Evolutionary conservation across 2,797 vertebrate species (phyloP).

Genomic region (Tokudaia muenninki): DNA sequence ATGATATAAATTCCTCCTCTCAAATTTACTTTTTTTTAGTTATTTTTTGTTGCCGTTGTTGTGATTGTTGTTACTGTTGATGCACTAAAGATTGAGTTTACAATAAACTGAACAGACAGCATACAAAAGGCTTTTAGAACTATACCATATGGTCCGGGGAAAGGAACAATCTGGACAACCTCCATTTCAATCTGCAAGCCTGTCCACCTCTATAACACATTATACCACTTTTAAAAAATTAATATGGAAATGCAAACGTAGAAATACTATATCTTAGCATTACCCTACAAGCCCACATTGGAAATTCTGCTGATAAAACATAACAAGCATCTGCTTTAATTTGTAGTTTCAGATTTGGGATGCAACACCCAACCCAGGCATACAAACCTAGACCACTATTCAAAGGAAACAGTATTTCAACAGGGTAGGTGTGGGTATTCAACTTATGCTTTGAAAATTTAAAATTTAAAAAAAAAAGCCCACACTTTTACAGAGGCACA

Average conservation of each 20-base stretch:
- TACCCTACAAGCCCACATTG: constrained; percentile 82
- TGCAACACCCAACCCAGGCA: constrained; percentile 79
- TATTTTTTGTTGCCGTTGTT: constrained; percentile 72
- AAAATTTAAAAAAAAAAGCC: constrained; percentile 62
- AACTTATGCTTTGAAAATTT: constrained; percentile 87
- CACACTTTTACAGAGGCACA: constrained; percentile 85
- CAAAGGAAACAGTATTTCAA: constrained; percentile 85
- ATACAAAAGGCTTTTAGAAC: constrained; percentile 92
- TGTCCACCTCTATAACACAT: constrained; percentile 91
- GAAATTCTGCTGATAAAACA: constrained; percentile 78
- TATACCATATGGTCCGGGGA: constrained; percentile 91
- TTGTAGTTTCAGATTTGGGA: constrained; percentile 84
- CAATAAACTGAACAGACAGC: constrained; percentile 91
- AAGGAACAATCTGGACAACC: constrained; percentile 91
- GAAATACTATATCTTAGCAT: constrained; percentile 86
- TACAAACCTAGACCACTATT: constrained; percentile 84
- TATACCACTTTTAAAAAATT: constrained; percentile 90
- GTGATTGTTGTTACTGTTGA: not conserved
- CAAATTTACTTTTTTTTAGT: constrained; percentile 84
- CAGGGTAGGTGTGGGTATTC: constrained; percentile 86
- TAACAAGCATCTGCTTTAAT: constrained; percentile 84
- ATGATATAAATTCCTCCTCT: constrained; percentile 79
- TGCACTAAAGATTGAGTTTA: constrained; percentile 88
- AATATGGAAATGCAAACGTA: constrained; percentile 86
- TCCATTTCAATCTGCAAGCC: constrained; percentile 90